These are phyloP conservation scores for Conger conger DNA, from an alignment of 2,113 vertebrate genomes.

Conservation along the genomic window DNA sequence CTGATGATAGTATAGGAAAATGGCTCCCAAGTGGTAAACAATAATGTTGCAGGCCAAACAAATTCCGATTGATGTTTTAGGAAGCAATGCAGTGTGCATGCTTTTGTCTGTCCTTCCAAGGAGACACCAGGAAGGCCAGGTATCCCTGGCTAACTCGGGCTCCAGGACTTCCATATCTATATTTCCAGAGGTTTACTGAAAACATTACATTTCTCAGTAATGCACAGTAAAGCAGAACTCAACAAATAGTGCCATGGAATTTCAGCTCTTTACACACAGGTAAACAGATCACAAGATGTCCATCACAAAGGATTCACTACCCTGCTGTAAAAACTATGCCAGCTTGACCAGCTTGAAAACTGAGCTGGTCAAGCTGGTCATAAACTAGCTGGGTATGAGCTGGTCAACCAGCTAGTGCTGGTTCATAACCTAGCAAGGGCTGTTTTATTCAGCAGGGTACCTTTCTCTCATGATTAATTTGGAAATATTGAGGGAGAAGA, in stretches of 20 bases:
- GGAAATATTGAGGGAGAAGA: background rate
- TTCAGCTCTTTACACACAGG: background rate
- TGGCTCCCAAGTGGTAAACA: background rate
- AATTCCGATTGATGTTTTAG: background rate
- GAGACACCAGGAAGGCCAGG: no score
- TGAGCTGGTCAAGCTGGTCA: no score
- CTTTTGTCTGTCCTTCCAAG: background rate
- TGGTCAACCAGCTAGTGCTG: no score
- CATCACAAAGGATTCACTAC: background rate
- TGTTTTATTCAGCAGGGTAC: no score
- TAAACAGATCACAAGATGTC: background rate
- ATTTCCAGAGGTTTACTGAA: background rate
- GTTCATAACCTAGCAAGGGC: no score
- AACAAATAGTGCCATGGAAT: background rate
- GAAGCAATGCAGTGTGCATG: background rate
- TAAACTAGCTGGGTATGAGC: no score
- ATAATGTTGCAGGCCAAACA: background rate
- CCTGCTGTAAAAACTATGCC: no score
- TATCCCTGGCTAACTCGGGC: background rate
- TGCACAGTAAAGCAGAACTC: background rate
- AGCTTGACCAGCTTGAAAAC: no score
- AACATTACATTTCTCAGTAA: no score
- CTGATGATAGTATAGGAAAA: background rate
- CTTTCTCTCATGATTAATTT: background rate
- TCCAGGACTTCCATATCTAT: background rate